Base-by-base conservation (phyloP, 2,113 vertebrate species). In the Eclectus roratus region DNA sequence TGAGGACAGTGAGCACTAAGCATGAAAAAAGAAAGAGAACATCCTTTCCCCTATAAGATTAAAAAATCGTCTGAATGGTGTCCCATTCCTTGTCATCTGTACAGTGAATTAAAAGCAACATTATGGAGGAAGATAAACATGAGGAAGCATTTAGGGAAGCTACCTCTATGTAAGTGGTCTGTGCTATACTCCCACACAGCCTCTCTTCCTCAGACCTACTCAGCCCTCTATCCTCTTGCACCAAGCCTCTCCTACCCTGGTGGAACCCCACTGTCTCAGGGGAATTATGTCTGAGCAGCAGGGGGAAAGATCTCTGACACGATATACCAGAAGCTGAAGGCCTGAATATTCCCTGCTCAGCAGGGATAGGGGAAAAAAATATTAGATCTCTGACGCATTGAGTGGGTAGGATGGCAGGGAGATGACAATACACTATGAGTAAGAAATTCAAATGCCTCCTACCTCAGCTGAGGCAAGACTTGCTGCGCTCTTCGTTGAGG, bases 391-490 rank as follows among this genome's bases (percentile, higher is more conserved):
- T 96, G 95, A 97, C 80, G n/a, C 95, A 96, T 44, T 80, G 93
- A 93, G 96, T 92, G 94, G 88, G 95, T 74, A 90, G 95, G 68
- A 89, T 69, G 72, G 85, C 90, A 94, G 77, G 85, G 91, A 95
- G 85, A 94, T 92, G 80, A 96, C 90, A 96, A 88, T 79, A 96
- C 83, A 81, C 73, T 84, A 77, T 96, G 96, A 96, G 92, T 96
- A 96, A 97, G 83, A 95, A 91, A 96, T 94, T 93, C 65, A 96
- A 89, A 95, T 89, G 92, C 92, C 94, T 97, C 96, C 94, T 96
- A 96, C 94, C 61, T 96, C 3, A 1, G 3, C 83, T 88, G 72
- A 95, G 65, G 41, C 88, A 96, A 95, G 74, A 56, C 46, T 88
- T 68, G 44, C 69, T 56, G 53, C 2, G 3, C n/a, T 86, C 41